Evolutionary conservation across 2,797 vertebrate species (phyloP).

Genomic region (Lindbergichthys nudifrons): DNA sequence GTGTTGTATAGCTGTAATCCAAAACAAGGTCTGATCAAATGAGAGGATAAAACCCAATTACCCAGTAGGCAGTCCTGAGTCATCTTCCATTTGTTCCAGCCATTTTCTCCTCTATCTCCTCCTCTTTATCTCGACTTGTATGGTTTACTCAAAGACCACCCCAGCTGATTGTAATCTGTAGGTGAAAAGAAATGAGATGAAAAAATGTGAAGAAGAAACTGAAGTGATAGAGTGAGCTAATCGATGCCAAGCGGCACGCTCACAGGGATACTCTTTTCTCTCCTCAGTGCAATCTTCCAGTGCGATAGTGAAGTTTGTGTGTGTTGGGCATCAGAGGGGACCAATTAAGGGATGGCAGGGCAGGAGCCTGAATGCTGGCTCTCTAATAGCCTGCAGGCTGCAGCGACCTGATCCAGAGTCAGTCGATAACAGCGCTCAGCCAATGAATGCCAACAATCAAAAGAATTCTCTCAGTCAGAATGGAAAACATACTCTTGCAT

Average conservation of each 20-base stretch:
- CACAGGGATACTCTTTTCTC: conserved; percentile 61
- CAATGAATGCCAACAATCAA: conserved; percentile 51
- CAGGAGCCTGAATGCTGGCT: conserved; percentile 65
- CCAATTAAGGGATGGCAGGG: conserved; percentile 73
- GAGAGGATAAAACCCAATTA: conserved; percentile 78
- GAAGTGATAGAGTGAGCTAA: conserved; percentile 75
- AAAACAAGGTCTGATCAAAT: conserved; percentile 76
- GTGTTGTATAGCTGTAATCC: conserved; percentile 64
- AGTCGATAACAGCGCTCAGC: conserved; percentile 62
- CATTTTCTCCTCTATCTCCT: conserved; percentile 62
- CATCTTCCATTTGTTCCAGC: conserved; percentile 71
- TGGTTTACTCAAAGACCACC: conserved; percentile 77
- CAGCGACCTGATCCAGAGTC: conserved; percentile 70
- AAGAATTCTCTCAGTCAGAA: conserved; percentile 14
- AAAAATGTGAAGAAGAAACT: conserved; percentile 58
- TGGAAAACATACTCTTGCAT: not conserved
- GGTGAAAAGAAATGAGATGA: conserved; percentile 69
- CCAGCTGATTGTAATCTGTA: conserved; percentile 72
- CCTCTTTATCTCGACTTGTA: conserved; percentile 71
- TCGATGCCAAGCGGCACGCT: conserved; percentile 69
- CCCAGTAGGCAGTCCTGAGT: conserved; percentile 70
- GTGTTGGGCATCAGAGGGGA: conserved; percentile 65
- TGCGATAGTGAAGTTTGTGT: conserved; percentile 68
- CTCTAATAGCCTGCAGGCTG: conserved; percentile 68
- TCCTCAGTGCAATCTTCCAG: conserved; percentile 66